phyloP scores from a whole-genome alignment of 1,140 invertebrate species.

The Asobara japonica region DNA sequence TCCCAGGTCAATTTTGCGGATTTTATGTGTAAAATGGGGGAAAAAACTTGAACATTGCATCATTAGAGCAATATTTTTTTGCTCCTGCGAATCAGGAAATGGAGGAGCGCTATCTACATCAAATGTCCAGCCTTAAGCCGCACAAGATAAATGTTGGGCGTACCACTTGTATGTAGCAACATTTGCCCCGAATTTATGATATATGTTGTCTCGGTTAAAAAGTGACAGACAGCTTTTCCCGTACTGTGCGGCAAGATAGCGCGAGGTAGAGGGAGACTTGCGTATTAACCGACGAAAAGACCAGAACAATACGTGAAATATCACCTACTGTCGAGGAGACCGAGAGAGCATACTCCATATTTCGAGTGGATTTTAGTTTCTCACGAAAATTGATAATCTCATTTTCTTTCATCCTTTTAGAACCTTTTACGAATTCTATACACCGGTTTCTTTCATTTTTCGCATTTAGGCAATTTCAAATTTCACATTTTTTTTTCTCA shows the following conservation, averaged over 20 bases:
- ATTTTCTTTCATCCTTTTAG: background rate
- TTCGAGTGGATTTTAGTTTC: background rate
- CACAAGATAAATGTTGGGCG: slow-evolving; percentile 52
- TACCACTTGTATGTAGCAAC: slow-evolving; percentile 36
- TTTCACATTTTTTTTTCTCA: no score
- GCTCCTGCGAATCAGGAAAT: background rate
- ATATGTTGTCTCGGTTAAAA: slow-evolving; percentile 51
- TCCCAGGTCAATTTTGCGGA: no score
- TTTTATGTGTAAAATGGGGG: no score
- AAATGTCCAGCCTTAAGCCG: slow-evolving; percentile 47
- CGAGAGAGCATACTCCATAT: background rate
- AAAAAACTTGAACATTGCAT: no score
- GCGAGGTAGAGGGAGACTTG: background rate
- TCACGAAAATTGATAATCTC: background rate
- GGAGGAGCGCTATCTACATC: background rate
- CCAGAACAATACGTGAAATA: slow-evolving; percentile 32
- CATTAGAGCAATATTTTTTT: no score
- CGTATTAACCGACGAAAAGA: slow-evolving; percentile 20
- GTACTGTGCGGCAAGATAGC: slow-evolving; percentile 36
- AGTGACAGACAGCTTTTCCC: slow-evolving; percentile 50
- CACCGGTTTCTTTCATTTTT: no score
- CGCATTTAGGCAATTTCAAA: no score
- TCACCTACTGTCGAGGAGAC: background rate
- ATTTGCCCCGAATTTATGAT: slow-evolving; percentile 53
- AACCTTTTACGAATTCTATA: no score